Conservation (phyloP, 2,888 invertebrate genomes). For the Pilophorus perplexus region DNA sequence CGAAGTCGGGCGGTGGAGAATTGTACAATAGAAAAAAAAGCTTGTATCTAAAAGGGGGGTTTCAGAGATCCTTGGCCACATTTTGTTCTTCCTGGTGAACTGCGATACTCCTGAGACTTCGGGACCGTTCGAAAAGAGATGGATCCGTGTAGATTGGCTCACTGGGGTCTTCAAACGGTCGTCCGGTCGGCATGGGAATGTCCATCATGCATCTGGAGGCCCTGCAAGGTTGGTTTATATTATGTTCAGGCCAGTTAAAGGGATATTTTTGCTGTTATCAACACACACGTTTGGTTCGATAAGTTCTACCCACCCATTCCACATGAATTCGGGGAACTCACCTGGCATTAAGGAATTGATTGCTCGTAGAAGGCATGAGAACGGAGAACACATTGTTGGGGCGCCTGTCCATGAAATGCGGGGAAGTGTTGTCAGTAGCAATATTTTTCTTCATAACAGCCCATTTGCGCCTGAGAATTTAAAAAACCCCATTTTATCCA, state of each 20-base stretch:
- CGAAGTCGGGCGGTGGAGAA: not conserved
- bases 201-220: slow-evolving; percentile 45
- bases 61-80: slow-evolving; percentile 45
- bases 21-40: not conserved
- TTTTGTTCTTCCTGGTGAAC: slow-evolving; percentile 48
- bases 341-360: slow-evolving; percentile 51
- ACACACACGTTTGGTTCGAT: too few species aligned
- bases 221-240: slow-evolving; percentile 19
- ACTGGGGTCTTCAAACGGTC: slow-evolving; percentile 73
- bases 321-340: too few species aligned
- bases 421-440: slow-evolving; percentile 39
- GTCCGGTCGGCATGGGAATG: slow-evolving; percentile 18
- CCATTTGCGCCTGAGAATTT: slow-evolving; percentile 67
- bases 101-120: slow-evolving; percentile 60
- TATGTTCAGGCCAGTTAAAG: not conserved
- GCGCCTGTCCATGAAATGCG: slow-evolving; percentile 41
- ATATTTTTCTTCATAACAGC: slow-evolving; percentile 70
- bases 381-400: slow-evolving; percentile 54
- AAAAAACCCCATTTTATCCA: not conserved
- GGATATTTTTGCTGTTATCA: too few species aligned
- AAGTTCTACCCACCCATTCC: too few species aligned
- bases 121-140: slow-evolving; percentile 80
- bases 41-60: not conserved
- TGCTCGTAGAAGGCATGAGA: slow-evolving; percentile 53
- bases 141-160: slow-evolving; percentile 93